Percentiles rank a stretch among this genome's conserved stretches.
Conservation (phyloP, 1,140 invertebrate species). For the Dufourea novaeangliae region DNA sequence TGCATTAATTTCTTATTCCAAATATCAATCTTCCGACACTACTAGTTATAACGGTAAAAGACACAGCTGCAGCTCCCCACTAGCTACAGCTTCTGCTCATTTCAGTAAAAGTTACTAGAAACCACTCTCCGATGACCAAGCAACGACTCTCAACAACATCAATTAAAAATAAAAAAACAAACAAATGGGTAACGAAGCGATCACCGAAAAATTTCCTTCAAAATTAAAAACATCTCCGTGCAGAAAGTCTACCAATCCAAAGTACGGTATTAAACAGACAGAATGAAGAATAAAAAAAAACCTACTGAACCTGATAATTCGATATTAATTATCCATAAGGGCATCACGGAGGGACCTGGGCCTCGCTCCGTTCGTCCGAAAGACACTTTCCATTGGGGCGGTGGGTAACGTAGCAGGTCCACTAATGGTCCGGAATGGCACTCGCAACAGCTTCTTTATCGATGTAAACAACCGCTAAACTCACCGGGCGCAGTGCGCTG, state of each 20-base stretch:
- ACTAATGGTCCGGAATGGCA: slow-evolving; percentile 73
- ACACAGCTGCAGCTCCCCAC: too few relatives aligned
- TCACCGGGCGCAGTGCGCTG: slow-evolving; percentile 56
- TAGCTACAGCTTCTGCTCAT: too few relatives aligned
- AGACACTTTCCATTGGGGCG: slow-evolving; percentile 16
- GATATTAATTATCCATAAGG: neutral
- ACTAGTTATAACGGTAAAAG: too few relatives aligned
- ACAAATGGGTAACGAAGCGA: too few relatives aligned
- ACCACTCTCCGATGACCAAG: too few relatives aligned
- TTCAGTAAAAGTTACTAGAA: too few relatives aligned
- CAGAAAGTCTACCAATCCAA: neutral
- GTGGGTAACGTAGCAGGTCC: slow-evolving; percentile 66
- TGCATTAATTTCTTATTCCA: too few relatives aligned
- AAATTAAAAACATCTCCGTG: too few relatives aligned
- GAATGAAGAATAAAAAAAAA: neutral
- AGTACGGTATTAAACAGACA: neutral
- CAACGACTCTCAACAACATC: too few relatives aligned
- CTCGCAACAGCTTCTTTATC: slow-evolving; percentile 76
- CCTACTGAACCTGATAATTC: neutral
- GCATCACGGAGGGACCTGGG: neutral
- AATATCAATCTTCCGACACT: too few relatives aligned
- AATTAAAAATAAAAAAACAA: too few relatives aligned
- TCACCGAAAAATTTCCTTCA: neutral
- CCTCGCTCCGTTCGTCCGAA: neutral
- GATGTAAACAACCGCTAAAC: slow-evolving; percentile 77